Percentiles rank a stretch among this genome's conserved stretches.
Conservation (phyloP, 2,113 vertebrate genomes). For the Notechis scutatus region DNA sequence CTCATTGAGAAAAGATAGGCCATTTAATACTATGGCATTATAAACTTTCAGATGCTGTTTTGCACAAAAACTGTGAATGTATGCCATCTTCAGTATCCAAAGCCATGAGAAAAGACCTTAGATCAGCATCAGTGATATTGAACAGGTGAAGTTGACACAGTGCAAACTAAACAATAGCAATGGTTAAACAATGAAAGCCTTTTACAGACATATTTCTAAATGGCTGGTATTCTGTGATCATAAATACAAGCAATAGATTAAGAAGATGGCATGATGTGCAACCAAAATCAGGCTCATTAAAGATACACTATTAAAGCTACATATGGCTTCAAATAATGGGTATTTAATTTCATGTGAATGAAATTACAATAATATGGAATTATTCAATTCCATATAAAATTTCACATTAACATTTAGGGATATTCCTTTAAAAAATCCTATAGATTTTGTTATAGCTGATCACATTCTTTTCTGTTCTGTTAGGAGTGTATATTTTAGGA, state of each 20-base stretch:
- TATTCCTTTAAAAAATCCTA: not conserved
- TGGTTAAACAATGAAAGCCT: not conserved
- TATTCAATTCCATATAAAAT: not conserved
- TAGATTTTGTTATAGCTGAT: not conserved
- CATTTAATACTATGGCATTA: not conserved
- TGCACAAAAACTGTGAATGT: not conserved
- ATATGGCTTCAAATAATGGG: not conserved
- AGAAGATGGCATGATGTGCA: constrained; percentile 31
- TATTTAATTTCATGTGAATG: not conserved
- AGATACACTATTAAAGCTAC: constrained; percentile 22
- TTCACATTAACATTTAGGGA: not conserved
- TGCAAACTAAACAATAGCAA: not conserved
- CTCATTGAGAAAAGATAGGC: not conserved
- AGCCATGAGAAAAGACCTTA: not conserved
- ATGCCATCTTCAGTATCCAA: not conserved
- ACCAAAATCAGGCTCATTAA: constrained; percentile 36
- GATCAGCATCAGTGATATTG: not conserved
- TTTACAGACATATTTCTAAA: constrained; percentile 6
- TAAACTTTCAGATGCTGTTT: not conserved
- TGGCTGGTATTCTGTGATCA: constrained; percentile 27
- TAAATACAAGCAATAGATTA: constrained; percentile 45
- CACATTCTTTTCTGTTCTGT: not conserved
- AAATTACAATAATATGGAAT: not conserved
- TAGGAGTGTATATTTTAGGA: not conserved
- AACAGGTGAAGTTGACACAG: not conserved